Evolutionary conservation across 2,113 vertebrate genomes (phyloP).

Genomic region (Verasper variegatus): DNA sequence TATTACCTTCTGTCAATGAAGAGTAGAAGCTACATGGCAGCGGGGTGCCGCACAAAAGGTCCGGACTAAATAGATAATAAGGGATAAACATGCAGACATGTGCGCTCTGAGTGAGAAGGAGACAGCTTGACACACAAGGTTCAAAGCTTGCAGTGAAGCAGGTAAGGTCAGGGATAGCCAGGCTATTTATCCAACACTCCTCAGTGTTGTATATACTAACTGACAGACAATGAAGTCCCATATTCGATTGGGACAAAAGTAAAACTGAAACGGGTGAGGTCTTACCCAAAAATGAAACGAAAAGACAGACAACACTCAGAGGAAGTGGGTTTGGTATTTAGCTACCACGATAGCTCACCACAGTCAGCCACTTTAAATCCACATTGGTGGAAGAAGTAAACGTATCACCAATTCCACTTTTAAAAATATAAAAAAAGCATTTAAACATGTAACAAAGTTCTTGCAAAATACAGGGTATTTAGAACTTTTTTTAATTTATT

Average conservation of each 20-base stretch:
- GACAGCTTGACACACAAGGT: not conserved
- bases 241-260: not conserved
- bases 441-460: not conserved
- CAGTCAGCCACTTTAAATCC: too few species aligned
- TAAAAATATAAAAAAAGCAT: too few species aligned
- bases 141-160: slow-evolving; percentile 15
- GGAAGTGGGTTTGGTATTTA: not conserved
- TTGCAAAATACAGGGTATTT: too few species aligned
- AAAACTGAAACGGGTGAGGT: slow-evolving; percentile 25
- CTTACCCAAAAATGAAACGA: not conserved
- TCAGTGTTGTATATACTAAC: slow-evolving; percentile 52
- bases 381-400: too few species aligned
- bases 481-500: too few species aligned
- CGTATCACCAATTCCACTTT: too few species aligned
- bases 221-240: not conserved
- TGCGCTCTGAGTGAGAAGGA: not conserved
- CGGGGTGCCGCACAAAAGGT: not conserved
- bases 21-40: not conserved
- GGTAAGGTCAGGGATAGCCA: slow-evolving; percentile 19
- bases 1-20: not conserved
- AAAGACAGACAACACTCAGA: not conserved
- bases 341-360: not conserved
- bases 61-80: not conserved
- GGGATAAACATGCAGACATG: not conserved
- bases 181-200: slow-evolving; percentile 66